Evolutionary conservation across 2,888 invertebrate genomes (phyloP).

Genomic region (Euplexia lucipara): DNA sequence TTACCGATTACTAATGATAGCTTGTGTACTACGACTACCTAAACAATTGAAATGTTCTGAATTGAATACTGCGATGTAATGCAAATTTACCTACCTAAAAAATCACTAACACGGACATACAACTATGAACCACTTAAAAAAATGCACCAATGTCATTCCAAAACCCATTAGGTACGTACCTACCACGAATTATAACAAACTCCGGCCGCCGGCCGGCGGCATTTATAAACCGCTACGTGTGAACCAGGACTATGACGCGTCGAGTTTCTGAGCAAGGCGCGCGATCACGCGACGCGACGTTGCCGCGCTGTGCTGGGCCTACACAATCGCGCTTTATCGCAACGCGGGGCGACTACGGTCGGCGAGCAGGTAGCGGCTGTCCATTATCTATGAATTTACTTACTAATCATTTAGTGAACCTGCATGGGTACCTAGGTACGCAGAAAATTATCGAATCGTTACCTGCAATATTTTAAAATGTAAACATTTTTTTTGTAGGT

Average conservation of each 20-base stretch:
- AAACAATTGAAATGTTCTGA: too few species aligned
- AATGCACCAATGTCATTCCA: too few species aligned
- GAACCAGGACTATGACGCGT: conserved; percentile 23
- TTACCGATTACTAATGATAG: too few species aligned
- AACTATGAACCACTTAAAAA: too few species aligned
- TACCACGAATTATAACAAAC: too few species aligned
- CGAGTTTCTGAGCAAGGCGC: conserved; percentile 38
- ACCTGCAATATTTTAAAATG: neutral
- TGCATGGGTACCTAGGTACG: conserved; percentile 5
- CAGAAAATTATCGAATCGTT: conserved; percentile 11
- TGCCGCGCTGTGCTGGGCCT: conserved; percentile 64
- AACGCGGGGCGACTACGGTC: conserved; percentile 16
- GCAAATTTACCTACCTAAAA: too few species aligned
- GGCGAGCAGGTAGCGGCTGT: neutral
- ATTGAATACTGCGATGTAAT: too few species aligned
- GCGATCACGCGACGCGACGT: conserved; percentile 65
- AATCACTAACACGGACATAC: too few species aligned
- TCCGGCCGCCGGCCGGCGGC: neutral
- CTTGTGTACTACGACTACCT: too few species aligned
- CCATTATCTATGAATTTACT: conserved; percentile 2
- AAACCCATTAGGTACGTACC: too few species aligned
- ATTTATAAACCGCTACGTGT: conserved; percentile 18
- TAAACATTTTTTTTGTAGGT: neutral
- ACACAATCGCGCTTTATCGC: conserved; percentile 39
- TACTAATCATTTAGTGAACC: conserved; percentile 13